phyloP scores from a whole-genome alignment of 1,140 invertebrate species.

The Scaptomyza pallida region DNA sequence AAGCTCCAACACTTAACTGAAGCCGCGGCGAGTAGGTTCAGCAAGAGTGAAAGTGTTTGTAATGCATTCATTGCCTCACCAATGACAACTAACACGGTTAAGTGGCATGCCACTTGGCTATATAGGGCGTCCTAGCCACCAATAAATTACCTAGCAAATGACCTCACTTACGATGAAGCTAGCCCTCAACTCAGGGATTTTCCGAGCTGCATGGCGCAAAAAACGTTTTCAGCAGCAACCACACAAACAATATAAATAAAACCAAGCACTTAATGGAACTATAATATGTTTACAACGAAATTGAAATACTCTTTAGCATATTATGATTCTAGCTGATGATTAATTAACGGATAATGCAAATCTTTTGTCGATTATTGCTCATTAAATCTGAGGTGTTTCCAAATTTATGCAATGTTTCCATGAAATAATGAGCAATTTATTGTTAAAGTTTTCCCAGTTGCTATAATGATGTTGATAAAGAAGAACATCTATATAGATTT shows the following conservation, averaged over 20 bases:
- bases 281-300: slow-evolving; percentile 31
- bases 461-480: no score
- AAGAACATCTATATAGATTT: no score
- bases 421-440: no score
- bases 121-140: slow-evolving; percentile 51
- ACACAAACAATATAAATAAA: slow-evolving; percentile 16
- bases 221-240: slow-evolving; percentile 20
- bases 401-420: no score
- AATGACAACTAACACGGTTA: slow-evolving; percentile 55
- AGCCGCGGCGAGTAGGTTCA: slow-evolving; percentile 24
- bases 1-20: slow-evolving; percentile 46
- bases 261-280: not conserved
- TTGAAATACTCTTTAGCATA: slow-evolving; percentile 10
- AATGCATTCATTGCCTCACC: slow-evolving; percentile 50
- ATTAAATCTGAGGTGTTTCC: not conserved
- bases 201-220: slow-evolving; percentile 47
- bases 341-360: slow-evolving; percentile 5
- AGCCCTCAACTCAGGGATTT: slow-evolving; percentile 58
- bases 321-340: not conserved
- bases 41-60: slow-evolving; percentile 12
- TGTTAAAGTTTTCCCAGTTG: no score
- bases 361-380: not conserved
- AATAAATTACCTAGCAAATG: slow-evolving; percentile 58
- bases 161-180: slow-evolving; percentile 34
- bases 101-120: slow-evolving; percentile 40